Evolutionary conservation across 1,140 invertebrate genomes (phyloP).

Genomic region (Gerris buenoi): DNA sequence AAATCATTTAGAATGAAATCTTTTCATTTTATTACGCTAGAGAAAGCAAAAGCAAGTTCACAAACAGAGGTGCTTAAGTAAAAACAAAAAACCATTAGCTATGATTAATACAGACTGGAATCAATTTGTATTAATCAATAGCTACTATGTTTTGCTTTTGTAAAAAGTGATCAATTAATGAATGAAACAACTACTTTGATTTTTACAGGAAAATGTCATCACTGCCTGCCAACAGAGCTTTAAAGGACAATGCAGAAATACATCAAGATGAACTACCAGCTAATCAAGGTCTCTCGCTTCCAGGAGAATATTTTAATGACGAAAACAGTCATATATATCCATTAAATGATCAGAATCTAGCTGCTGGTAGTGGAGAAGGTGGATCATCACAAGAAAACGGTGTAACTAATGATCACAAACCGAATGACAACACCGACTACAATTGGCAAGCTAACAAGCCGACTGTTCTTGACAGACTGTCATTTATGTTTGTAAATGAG

Average conservation of each 20-base stretch:
- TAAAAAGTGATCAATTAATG: too few relatives aligned
- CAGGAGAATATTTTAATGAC: background rate
- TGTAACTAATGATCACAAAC: too few relatives aligned
- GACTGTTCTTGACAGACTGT: constrained; percentile 34
- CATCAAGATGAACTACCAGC: background rate
- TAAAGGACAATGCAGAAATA: background rate
- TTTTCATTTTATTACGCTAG: too few relatives aligned
- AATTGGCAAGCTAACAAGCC: background rate
- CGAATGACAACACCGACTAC: background rate
- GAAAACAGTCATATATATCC: background rate
- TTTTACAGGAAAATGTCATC: background rate
- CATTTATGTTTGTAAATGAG: constrained; percentile 67
- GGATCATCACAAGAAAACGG: background rate
- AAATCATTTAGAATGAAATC: too few relatives aligned
- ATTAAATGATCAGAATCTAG: background rate
- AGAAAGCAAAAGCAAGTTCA: too few relatives aligned
- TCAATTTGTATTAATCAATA: too few relatives aligned
- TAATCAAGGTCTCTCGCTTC: background rate
- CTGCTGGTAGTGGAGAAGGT: background rate
- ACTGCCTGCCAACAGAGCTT: background rate
- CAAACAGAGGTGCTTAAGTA: too few relatives aligned
- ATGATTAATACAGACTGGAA: too few relatives aligned
- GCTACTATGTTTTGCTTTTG: too few relatives aligned
- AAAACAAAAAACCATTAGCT: too few relatives aligned
- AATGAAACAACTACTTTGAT: too few relatives aligned